phyloP scores from a whole-genome alignment of 2,888 invertebrate species.

The Apodemia hepburni region DNA sequence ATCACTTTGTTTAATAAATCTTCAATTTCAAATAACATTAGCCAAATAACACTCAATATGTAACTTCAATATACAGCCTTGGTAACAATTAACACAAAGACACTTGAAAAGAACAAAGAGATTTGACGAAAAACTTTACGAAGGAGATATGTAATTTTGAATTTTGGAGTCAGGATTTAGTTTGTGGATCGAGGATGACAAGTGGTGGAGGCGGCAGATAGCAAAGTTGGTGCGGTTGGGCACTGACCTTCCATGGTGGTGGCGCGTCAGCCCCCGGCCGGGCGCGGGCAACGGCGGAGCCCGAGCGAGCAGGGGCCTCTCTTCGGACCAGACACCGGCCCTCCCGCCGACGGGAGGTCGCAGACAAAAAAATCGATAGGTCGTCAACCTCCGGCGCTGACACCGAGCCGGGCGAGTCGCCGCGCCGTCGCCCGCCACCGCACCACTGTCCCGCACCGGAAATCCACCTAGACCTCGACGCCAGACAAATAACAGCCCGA shows the following conservation, averaged over 20 bases:
- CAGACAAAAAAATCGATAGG: conserved; percentile 79
- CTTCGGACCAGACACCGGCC: conserved; percentile 52
- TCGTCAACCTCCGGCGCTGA: conserved; percentile 71
- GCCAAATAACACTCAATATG: conserved; percentile 3
- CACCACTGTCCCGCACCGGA: conserved; percentile 34
- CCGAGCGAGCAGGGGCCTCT: conserved; percentile 33
- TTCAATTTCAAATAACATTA: background rate
- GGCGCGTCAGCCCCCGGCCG: conserved; percentile 32
- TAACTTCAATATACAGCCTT: conserved; percentile 10
- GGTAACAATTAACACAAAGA: conserved; percentile 22
- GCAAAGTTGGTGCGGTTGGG: conserved; percentile 39
- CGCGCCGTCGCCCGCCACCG: conserved; percentile 46
- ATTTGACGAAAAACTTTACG: conserved; percentile 23
- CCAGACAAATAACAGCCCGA: conserved; percentile 47
- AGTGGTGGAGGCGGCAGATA: conserved; percentile 35
- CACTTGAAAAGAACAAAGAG: conserved; percentile 32
- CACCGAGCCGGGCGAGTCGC: conserved; percentile 57
- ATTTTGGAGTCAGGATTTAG: conserved; percentile 1
- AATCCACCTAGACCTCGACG: conserved; percentile 38
- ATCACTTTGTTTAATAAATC: background rate
- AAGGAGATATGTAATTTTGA: conserved; percentile 13
- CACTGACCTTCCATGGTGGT: conserved; percentile 54
- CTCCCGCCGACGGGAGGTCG: conserved; percentile 68
- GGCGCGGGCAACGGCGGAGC: conserved; percentile 33
- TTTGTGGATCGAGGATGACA: conserved; percentile 15